phyloP scores from a whole-genome alignment of 2,113 vertebrate species.

The Gulo gulo region DNA sequence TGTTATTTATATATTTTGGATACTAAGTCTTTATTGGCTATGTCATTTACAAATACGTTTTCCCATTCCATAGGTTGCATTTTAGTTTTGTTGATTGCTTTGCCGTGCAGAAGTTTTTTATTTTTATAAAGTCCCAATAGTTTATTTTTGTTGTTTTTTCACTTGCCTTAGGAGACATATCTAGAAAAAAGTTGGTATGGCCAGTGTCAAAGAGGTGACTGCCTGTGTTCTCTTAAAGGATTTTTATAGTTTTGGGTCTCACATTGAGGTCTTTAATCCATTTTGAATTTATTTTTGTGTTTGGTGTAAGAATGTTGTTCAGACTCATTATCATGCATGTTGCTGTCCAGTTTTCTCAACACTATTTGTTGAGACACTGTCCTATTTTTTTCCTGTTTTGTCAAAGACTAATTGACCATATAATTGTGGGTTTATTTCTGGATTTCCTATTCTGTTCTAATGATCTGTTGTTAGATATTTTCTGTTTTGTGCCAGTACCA shows the following conservation, averaged over 20 bases:
- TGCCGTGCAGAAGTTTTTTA: background rate
- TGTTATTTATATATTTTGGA: background rate
- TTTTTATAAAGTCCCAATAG: background rate
- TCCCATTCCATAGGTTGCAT: background rate
- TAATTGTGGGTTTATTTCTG: background rate
- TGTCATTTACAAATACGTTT: background rate
- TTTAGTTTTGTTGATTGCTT: background rate
- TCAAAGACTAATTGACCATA: background rate
- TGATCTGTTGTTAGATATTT: background rate
- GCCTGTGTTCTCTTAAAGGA: background rate
- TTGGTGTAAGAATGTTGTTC: background rate
- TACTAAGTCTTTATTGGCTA: background rate
- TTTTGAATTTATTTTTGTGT: background rate
- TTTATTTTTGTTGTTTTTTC: background rate
- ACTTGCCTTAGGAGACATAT: background rate
- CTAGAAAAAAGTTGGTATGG: background rate
- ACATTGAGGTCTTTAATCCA: background rate
- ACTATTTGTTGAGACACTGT: background rate
- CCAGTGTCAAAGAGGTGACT: background rate
- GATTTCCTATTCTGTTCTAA: background rate
- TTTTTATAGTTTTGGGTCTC: background rate
- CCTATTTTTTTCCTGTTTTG: background rate
- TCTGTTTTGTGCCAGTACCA: background rate
- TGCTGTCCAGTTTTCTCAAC: background rate
- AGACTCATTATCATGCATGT: background rate